Evolutionary conservation across 2,888 invertebrate genomes (phyloP).

Genomic region (Nomada fucata): DNA sequence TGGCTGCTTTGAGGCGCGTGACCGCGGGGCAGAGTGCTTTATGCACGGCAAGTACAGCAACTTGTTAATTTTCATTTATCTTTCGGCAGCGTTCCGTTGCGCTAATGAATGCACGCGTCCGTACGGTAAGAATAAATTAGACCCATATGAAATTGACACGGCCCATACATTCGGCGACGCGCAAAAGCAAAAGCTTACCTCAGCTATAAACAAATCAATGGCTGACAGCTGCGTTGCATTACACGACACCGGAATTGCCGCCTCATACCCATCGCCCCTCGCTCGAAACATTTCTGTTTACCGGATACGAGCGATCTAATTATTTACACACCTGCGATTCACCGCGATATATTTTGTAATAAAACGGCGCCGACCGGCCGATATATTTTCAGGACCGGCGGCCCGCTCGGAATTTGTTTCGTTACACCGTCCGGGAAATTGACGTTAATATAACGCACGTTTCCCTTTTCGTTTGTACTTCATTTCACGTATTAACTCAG

Average conservation of each 20-base stretch:
- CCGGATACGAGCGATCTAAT: conserved; percentile 51
- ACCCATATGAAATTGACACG: conserved; percentile 51
- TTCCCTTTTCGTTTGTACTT: not conserved
- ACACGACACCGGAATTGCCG: conserved; percentile 46
- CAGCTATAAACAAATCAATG: conserved; percentile 68
- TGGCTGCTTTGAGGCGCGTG: not conserved
- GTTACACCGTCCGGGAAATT: too few relatives aligned
- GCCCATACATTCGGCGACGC: conserved; percentile 29
- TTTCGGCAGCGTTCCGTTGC: conserved; percentile 26
- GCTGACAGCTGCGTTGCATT: conserved; percentile 62
- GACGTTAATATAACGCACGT: too few relatives aligned
- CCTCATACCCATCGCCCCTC: not conserved
- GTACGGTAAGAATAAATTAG: conserved; percentile 59
- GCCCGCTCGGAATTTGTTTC: too few relatives aligned
- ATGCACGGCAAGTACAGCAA: not conserved
- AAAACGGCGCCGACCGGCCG: conserved; percentile 40
- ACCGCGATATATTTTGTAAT: conserved; percentile 57
- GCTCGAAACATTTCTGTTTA: conserved; percentile 53
- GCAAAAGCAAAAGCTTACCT: conserved; percentile 49
- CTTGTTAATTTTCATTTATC: conserved; percentile 58
- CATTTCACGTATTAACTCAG: not conserved
- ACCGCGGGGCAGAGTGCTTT: too few relatives aligned
- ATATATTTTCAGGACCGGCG: conserved; percentile 33
- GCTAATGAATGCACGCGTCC: conserved; percentile 48
- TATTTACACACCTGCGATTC: conserved; percentile 63